Evolutionary conservation across 2,113 vertebrate genomes (phyloP).

Genomic region (Todiramphus chloris): DNA sequence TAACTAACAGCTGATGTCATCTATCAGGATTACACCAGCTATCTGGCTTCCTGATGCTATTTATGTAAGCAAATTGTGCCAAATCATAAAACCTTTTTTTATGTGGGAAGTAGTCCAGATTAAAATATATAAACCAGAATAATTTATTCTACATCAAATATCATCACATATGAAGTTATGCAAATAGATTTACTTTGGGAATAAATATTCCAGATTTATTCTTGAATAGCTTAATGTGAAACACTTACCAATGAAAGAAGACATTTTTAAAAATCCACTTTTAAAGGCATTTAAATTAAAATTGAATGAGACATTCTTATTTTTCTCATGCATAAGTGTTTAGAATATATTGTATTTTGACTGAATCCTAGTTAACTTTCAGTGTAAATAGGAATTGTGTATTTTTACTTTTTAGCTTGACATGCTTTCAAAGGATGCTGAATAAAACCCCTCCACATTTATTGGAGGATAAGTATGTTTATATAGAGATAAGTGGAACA

Average conservation of each 20-base stretch:
- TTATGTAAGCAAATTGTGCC: not conserved
- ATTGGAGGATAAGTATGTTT: not conserved
- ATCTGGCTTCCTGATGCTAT: not conserved
- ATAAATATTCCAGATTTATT: not conserved
- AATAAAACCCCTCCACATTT: not conserved
- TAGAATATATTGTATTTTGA: not conserved
- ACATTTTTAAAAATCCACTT: not conserved
- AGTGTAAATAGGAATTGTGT: not conserved
- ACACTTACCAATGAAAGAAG: not conserved
- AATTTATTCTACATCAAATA: not conserved
- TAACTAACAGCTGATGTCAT: accelerated
- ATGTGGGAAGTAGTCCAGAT: not conserved
- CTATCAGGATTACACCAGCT: not conserved
- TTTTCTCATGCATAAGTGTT: not conserved
- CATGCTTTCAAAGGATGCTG: not conserved
- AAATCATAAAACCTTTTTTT: not conserved
- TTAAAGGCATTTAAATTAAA: not conserved
- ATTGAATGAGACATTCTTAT: not conserved
- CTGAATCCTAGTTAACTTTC: not conserved
- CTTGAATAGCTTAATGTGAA: not conserved
- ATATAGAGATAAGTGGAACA: not conserved
- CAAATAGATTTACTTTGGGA: not conserved
- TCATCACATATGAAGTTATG: not conserved
- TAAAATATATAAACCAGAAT: not conserved
- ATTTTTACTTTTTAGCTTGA: not conserved